phyloP scores from a whole-genome alignment of 2,888 invertebrate species.

The Ochropleura plecta region DNA sequence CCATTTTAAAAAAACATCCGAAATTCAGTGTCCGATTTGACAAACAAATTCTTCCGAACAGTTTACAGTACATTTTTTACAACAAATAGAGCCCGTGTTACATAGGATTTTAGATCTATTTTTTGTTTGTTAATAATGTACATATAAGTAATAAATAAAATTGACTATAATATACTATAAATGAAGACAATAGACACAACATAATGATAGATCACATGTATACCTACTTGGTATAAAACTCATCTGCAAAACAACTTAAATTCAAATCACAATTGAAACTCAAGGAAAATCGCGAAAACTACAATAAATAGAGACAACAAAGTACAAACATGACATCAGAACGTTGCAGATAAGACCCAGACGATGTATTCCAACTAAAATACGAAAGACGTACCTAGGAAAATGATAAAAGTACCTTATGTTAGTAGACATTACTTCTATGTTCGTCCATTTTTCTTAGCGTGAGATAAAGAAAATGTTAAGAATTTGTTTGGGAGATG shows the following conservation, averaged over 20 bases:
- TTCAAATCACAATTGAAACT: constrained; percentile 32
- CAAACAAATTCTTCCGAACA: too few species aligned
- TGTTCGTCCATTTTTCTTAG: constrained; percentile 67
- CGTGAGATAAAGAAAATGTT: constrained; percentile 56
- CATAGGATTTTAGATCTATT: too few species aligned
- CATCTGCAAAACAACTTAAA: constrained; percentile 8
- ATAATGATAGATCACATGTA: background rate
- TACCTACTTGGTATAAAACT: background rate
- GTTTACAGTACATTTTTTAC: too few species aligned
- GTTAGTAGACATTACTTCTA: constrained; percentile 68
- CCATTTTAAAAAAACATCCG: too few species aligned
- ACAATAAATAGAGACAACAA: constrained; percentile 45
- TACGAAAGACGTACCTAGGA: constrained; percentile 26
- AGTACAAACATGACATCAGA: constrained; percentile 60
- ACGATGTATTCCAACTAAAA: constrained; percentile 59
- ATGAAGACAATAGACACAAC: background rate
- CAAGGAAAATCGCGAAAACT: constrained; percentile 41
- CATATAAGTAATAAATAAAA: too few species aligned
- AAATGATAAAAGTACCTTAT: constrained; percentile 66
- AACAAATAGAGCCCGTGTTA: too few species aligned
- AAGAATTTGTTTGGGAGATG: constrained; percentile 15
- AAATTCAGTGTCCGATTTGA: too few species aligned
- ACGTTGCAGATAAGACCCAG: constrained; percentile 65
- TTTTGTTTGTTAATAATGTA: too few species aligned
- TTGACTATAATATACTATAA: background rate